phyloP scores from a whole-genome alignment of 2,797 vertebrate genomes.

The Hafferia zeledoni region DNA sequence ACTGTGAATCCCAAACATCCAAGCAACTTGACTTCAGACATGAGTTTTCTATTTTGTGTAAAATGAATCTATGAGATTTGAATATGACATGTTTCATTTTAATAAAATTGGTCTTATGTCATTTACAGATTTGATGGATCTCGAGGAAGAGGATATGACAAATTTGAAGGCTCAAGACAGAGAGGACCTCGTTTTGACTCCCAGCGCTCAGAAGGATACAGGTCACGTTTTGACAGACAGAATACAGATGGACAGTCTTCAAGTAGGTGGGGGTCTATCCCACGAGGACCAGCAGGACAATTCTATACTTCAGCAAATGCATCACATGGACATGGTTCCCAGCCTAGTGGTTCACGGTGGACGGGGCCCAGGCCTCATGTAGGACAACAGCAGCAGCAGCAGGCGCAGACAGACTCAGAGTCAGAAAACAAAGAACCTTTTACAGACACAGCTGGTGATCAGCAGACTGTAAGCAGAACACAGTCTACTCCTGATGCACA shows the following conservation, averaged over 20 bases:
- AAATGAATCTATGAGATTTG: not conserved
- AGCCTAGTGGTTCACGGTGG: slow-evolving; percentile 73
- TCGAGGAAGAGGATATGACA: slow-evolving; percentile 77
- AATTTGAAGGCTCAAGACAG: slow-evolving; percentile 82
- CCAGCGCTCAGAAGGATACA: slow-evolving; percentile 76
- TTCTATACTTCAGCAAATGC: slow-evolving; percentile 76
- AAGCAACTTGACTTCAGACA: not conserved
- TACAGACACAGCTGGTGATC: slow-evolving; percentile 67
- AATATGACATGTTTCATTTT: not conserved
- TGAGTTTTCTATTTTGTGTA: not conserved
- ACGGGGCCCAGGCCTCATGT: slow-evolving; percentile 72
- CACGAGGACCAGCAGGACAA: slow-evolving; percentile 78
- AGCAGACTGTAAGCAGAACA: slow-evolving; percentile 70
- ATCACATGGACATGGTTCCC: slow-evolving; percentile 70
- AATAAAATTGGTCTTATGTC: slow-evolving; percentile 58
- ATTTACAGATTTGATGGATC: slow-evolving; percentile 86
- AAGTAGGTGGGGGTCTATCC: slow-evolving; percentile 72
- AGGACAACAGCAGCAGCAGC: slow-evolving; percentile 68
- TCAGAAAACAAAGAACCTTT: slow-evolving; percentile 77
- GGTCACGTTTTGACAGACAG: slow-evolving; percentile 76
- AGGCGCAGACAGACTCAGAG: slow-evolving; percentile 71
- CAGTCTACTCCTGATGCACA: slow-evolving; percentile 64
- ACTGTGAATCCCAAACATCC: not conserved
- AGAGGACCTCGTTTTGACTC: slow-evolving; percentile 78
- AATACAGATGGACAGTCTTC: slow-evolving; percentile 73